Percentiles rank a stretch among this genome's conserved stretches.
Evolutionary conservation across 2,888 invertebrate species (phyloP).

Genomic region (Papilio elwesi): DNA sequence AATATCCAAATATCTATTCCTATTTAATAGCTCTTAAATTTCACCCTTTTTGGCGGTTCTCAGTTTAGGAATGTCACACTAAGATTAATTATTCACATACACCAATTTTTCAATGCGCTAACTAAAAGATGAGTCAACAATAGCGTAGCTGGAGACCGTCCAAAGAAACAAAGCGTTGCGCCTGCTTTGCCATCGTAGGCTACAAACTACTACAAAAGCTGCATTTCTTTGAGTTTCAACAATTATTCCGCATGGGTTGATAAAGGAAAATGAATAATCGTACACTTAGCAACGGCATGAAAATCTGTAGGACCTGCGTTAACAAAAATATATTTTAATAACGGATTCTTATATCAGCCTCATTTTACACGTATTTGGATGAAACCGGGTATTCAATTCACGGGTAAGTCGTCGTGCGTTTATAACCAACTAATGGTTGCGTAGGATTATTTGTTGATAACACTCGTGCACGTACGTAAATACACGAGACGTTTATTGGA

Average conservation of each 20-base stretch:
- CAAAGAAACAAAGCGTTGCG: constrained; percentile 45
- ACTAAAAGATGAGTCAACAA: constrained; percentile 44
- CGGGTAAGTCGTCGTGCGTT: no score
- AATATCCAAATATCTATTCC: no score
- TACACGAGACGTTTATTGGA: no score
- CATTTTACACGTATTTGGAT: background rate
- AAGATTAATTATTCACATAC: constrained; percentile 25
- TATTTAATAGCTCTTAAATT: no score
- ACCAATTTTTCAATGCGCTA: constrained; percentile 29
- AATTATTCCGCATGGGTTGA: constrained; percentile 33
- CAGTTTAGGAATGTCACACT: background rate
- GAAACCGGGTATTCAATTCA: background rate
- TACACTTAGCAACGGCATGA: constrained; percentile 23
- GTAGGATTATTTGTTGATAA: no score
- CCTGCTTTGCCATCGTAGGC: constrained; percentile 25
- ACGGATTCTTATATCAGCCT: background rate
- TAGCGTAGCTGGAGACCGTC: constrained; percentile 51
- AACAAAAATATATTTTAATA: constrained; percentile 5
- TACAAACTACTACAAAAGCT: constrained; percentile 36
- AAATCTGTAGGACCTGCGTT: background rate
- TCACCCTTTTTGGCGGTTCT: no score
- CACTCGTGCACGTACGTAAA: no score
- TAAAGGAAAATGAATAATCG: constrained; percentile 30
- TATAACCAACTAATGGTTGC: background rate
- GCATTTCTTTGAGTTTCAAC: constrained; percentile 35